These are phyloP conservation scores for Octonoba sinensis DNA, from an alignment of 2,888 invertebrate species.

Conservation along the genomic window DNA sequence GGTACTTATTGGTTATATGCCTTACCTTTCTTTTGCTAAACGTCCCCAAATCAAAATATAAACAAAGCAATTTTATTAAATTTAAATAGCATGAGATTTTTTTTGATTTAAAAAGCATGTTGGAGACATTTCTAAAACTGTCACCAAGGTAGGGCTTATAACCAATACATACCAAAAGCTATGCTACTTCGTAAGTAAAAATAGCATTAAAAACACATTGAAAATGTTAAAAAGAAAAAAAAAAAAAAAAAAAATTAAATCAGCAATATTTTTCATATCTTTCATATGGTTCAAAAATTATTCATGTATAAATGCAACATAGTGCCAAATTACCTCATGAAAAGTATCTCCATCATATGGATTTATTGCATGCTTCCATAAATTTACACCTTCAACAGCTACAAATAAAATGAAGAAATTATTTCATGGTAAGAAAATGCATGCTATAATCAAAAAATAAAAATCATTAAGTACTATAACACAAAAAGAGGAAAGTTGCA, in stretches of 20 bases:
- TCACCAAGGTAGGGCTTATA: too few relatives aligned
- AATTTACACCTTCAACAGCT: constrained; percentile 89
- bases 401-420: not conserved
- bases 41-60: too few relatives aligned
- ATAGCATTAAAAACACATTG: not conserved
- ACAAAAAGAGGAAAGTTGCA: too few relatives aligned
- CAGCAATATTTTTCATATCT: not conserved
- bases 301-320: not conserved
- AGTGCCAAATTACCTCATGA: constrained; percentile 77
- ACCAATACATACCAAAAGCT: too few relatives aligned
- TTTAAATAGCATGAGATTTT: too few relatives aligned
- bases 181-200: too few relatives aligned
- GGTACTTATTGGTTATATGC: too few relatives aligned
- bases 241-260: not conserved
- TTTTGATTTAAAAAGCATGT: too few relatives aligned
- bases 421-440: not conserved
- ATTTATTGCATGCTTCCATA: constrained; percentile 82
- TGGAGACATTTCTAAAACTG: too few relatives aligned
- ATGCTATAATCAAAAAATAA: not conserved
- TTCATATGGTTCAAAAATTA: not conserved
- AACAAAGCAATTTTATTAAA: too few relatives aligned
- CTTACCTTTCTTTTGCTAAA: too few relatives aligned
- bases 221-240: not conserved
- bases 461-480: too few relatives aligned
- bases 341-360: constrained; percentile 83